These are phyloP conservation scores for Ivindomyrus marchei DNA, from an alignment of 2,113 vertebrate genomes.

Conservation along the genomic window DNA sequence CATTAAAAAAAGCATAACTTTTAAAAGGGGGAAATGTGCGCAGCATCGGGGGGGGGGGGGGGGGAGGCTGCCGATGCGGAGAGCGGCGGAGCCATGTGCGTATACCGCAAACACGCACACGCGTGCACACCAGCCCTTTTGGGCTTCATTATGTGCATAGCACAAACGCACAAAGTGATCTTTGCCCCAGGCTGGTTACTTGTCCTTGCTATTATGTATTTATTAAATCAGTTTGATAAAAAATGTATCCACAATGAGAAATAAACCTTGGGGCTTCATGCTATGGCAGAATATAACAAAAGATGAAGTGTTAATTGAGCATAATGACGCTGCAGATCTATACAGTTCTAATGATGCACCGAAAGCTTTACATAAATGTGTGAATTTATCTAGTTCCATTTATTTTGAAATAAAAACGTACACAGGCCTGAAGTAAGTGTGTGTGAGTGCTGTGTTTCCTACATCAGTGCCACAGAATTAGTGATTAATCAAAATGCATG, in stretches of 20 bases:
- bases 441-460: not conserved
- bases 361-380: not conserved
- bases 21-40: not conserved
- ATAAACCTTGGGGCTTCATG: not conserved
- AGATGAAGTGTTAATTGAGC: not conserved
- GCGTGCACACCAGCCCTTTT: not conserved
- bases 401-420: conserved; percentile 3
- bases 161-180: not conserved
- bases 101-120: not conserved
- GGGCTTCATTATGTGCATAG: not conserved
- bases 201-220: not conserved
- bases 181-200: not conserved
- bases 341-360: not conserved
- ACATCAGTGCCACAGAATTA: not conserved
- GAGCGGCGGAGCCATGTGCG: too few species aligned
- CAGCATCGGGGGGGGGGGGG: too few species aligned
- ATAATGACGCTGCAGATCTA: not conserved
- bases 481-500: not conserved
- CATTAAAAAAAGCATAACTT: not conserved
- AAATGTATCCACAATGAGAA: not conserved
- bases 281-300: not conserved
- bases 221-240: not conserved
- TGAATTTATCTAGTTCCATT: not conserved
- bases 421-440: not conserved
- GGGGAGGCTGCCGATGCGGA: too few species aligned